A percentile compares a stretch with the other conserved stretches of the same genome.
phyloP scores from a whole-genome alignment of 2,113 vertebrate genomes.

The Arizona elegans region DNA sequence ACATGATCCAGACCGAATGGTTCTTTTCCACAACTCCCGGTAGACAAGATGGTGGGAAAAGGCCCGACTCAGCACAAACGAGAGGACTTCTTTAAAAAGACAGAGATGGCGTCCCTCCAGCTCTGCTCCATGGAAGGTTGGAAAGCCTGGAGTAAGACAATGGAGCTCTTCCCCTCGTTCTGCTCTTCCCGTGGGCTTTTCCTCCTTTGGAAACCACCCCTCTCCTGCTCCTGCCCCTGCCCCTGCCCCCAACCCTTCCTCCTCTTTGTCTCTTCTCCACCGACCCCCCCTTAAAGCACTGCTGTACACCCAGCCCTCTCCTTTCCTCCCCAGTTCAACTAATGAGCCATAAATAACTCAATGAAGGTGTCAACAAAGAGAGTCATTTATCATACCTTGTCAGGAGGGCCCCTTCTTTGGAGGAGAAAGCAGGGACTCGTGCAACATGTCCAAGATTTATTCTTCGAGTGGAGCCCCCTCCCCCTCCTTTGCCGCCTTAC shows the following conservation, averaged over 20 bases:
- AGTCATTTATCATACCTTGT: conserved; percentile 93
- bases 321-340: conserved; percentile 91
- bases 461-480: conserved; percentile 73
- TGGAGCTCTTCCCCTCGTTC: not conserved
- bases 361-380: conserved; percentile 98
- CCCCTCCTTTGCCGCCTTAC: conserved; percentile 54
- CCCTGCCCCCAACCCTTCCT: conserved; percentile 7
- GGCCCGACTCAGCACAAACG: not conserved
- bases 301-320: conserved; percentile 43
- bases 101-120: too few species aligned
- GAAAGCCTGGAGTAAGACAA: not conserved
- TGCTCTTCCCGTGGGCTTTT: not conserved
- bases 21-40: not conserved
- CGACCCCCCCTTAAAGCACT: conserved; percentile 56
- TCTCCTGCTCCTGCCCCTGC: not conserved
- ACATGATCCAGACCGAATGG: not conserved
- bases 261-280: conserved; percentile 50
- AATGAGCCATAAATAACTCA: conserved; percentile 99
- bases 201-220: not conserved
- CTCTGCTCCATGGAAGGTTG: not conserved
- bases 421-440: conserved; percentile 76
- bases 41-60: too few species aligned
- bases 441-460: conserved; percentile 83
- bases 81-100: not conserved
- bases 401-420: conserved; percentile 76